Percentiles rank a stretch among this genome's conserved stretches.
phyloP scores from a whole-genome alignment of 1,140 invertebrate species.

The Choristoneura fumiferana region DNA sequence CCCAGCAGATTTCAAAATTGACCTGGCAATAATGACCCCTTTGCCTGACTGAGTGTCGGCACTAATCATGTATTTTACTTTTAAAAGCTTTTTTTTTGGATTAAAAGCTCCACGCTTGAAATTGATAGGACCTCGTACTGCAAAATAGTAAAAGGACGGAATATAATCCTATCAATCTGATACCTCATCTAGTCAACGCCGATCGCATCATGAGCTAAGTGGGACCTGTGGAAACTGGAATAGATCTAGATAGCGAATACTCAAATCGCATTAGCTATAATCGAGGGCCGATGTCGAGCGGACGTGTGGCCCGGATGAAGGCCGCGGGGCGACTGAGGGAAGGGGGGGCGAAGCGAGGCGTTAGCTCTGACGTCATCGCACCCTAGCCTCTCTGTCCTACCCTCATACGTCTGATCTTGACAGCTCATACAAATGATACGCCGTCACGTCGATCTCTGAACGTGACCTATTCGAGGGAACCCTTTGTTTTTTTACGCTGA shows the following conservation, averaged over 20 bases:
- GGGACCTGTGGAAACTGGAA: slow-evolving; percentile 43
- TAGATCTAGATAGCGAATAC: slow-evolving; percentile 43
- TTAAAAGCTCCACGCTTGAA: too few relatives aligned
- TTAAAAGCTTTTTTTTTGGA: too few relatives aligned
- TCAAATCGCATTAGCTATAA: slow-evolving; percentile 59
- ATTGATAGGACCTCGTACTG: too few relatives aligned
- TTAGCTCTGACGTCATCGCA: slow-evolving; percentile 26
- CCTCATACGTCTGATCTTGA: slow-evolving; percentile 32
- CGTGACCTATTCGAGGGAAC: slow-evolving; percentile 20
- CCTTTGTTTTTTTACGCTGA: slow-evolving; percentile 28
- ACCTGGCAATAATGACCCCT: too few relatives aligned
- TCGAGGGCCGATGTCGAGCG: slow-evolving; percentile 42
- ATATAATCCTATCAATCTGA: too few relatives aligned
- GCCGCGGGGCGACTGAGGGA: slow-evolving; percentile 10
- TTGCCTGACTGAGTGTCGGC: too few relatives aligned
- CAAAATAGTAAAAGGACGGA: too few relatives aligned
- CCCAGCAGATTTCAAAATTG: too few relatives aligned
- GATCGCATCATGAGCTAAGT: background rate
- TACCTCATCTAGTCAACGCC: background rate
- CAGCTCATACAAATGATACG: slow-evolving; percentile 33
- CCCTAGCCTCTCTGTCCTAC: slow-evolving; percentile 24
- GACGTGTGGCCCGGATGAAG: slow-evolving; percentile 16
- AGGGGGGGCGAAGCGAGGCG: background rate
- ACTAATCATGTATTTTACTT: too few relatives aligned
- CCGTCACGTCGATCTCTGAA: slow-evolving; percentile 22